These are phyloP conservation scores for Acanthiza pusilla DNA, from an alignment of 2,797 vertebrate species.

Conservation along the genomic window DNA sequence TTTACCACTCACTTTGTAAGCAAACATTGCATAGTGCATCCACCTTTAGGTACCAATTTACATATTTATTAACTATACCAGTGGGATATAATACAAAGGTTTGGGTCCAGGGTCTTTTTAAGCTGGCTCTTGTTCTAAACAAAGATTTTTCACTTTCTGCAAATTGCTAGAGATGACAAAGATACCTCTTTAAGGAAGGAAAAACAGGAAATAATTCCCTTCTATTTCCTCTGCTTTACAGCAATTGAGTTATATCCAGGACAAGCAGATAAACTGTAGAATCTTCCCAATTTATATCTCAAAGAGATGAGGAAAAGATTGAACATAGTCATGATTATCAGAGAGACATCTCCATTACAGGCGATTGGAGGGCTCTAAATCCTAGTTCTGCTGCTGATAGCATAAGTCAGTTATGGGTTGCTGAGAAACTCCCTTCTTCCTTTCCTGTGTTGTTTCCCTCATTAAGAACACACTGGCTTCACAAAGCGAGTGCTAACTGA, in stretches of 20 bases:
- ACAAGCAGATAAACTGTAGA: background rate
- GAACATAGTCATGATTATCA: background rate
- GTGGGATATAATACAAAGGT: background rate
- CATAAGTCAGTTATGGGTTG: background rate
- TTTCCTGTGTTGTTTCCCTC: background rate
- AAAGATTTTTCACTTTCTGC: background rate
- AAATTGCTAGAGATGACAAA: background rate
- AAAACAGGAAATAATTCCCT: background rate
- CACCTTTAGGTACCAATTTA: background rate
- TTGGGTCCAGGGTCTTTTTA: background rate
- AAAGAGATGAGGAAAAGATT: background rate
- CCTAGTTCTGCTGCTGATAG: background rate
- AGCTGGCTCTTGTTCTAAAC: background rate
- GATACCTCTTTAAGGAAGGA: background rate
- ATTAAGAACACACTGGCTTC: background rate
- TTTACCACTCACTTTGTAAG: background rate
- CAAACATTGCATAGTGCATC: background rate
- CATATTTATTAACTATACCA: background rate
- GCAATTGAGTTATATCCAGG: background rate
- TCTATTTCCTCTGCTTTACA: background rate
- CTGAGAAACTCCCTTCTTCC: slow-evolving; percentile 12
- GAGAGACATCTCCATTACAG: background rate
- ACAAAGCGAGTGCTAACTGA: background rate
- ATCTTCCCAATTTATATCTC: background rate
- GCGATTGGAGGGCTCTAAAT: background rate